Evolutionary conservation across 2,797 vertebrate species (phyloP), one percentile per base, ranked within the genome.

Genomic region (Rhinatrema bivittatum): DNA sequence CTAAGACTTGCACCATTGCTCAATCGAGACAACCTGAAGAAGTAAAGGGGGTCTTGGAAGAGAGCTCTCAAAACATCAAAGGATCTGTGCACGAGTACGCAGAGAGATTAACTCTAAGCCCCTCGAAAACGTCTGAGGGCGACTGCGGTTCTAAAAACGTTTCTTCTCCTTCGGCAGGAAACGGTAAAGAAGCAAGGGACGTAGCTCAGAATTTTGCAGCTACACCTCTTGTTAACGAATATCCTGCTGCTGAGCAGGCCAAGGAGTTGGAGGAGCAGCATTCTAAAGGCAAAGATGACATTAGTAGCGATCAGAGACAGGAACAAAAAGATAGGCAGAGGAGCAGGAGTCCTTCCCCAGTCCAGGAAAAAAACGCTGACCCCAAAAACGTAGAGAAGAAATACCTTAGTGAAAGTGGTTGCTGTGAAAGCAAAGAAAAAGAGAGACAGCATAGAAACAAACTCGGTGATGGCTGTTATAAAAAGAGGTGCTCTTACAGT

Each of bases 361-460:
- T 20, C 2, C 68, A 60, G 60, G 74, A 60, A 29, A 78, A 54
- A 43, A 29, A 38, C 4, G 12, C 47, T 0, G 50, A 59, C 25
- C 48, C 60, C 27, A 56, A 70, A 42, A 78, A 57, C 39, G 15
- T 51, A 0, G 76, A 78, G 22, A 65, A 74, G 16, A 81, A 78
- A 12, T 76, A 76, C 16, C 71, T 76, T 11, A 67, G 19, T 36
- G 49, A 56, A 42, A 78, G 56, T 25, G 74, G 65, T 7, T 59
- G 25, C 5, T 73, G 78, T 0, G 68, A 72, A 23, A 74, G 47
- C 0, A 70, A 65, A 2, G 84, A 87, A 4, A 52, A 30, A 7
- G 47, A 46, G 7, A 46, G 49, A 11, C 78, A 82, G 10, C 38
- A 12, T 7, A 68, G 72, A 33, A 67, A 60, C 36, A 38, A 39